These are phyloP conservation scores for Argyresthia goedartella DNA, from an alignment of 2,888 invertebrate genomes.

Conservation along the genomic window DNA sequence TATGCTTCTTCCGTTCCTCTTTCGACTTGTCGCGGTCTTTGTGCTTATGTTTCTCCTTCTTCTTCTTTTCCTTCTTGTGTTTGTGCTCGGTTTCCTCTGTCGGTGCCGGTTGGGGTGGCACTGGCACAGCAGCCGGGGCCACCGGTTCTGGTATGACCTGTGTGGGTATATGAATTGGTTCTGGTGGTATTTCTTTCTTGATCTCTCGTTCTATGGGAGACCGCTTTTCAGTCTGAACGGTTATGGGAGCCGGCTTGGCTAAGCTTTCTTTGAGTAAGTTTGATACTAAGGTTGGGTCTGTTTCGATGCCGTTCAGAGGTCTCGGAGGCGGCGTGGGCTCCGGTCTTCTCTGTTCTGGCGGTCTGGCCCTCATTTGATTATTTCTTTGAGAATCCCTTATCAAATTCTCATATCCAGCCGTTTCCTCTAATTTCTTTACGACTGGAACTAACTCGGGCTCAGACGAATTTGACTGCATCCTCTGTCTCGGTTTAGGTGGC, in stretches of 20 bases:
- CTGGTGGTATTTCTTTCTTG: slow-evolving; percentile 24
- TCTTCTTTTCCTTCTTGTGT: slow-evolving; percentile 77
- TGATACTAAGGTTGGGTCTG: slow-evolving; percentile 79
- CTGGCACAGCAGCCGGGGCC: slow-evolving; percentile 16
- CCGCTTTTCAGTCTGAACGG: slow-evolving; percentile 47
- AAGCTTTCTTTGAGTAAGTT: slow-evolving; percentile 76
- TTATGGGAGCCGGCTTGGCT: slow-evolving; percentile 58
- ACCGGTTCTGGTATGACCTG: slow-evolving; percentile 13
- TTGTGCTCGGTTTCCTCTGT: slow-evolving; percentile 42
- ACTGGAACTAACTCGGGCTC: slow-evolving; percentile 74
- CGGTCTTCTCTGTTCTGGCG: slow-evolving; percentile 47
- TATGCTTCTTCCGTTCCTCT: slow-evolving; percentile 80
- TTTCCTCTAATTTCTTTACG: slow-evolving; percentile 74
- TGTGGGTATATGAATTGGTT: slow-evolving; percentile 16
- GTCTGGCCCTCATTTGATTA: slow-evolving; percentile 34
- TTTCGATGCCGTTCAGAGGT: slow-evolving; percentile 76
- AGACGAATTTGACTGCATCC: slow-evolving; percentile 57
- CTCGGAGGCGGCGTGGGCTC: slow-evolving; percentile 27
- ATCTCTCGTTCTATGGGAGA: slow-evolving; percentile 30
- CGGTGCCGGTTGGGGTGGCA: too few species aligned
- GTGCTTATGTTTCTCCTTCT: slow-evolving; percentile 85
- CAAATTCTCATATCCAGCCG: slow-evolving; percentile 73
- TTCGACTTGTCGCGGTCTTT: slow-evolving; percentile 82
- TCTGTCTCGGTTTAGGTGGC: slow-evolving; percentile 38
- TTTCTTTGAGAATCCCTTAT: slow-evolving; percentile 67